These are phyloP conservation scores for Chromobotia macracanthus DNA, from an alignment of 2,797 vertebrate genomes.

Conservation along the genomic window DNA sequence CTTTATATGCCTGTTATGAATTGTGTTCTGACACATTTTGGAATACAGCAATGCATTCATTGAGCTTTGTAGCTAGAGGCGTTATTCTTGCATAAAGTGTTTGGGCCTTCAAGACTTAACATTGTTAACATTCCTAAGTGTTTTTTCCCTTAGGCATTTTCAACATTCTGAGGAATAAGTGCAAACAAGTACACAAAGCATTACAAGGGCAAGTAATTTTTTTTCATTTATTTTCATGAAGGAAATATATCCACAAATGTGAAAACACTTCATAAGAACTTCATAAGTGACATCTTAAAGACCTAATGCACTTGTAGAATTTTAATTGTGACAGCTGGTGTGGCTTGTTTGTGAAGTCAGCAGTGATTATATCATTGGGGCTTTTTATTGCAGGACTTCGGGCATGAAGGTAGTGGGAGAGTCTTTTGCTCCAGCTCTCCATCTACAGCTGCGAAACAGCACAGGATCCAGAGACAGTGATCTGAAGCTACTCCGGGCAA, in stretches of 20 bases:
- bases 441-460: constrained; percentile 86
- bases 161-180: constrained; percentile 83
- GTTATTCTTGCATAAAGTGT: no score
- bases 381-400: constrained; percentile 73
- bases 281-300: background rate
- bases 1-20: no score
- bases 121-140: no score
- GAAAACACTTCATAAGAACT: background rate
- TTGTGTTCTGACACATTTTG: background rate
- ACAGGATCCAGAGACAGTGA: constrained; percentile 86
- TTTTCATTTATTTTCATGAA: constrained; percentile 20
- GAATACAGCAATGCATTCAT: no score
- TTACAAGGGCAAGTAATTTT: constrained; percentile 84
- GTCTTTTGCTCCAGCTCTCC: constrained; percentile 84
- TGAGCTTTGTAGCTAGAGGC: no score
- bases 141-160: constrained; percentile 81
- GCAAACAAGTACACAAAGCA: constrained; percentile 81
- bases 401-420: constrained; percentile 88
- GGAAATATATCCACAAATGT: background rate
- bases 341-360: background rate
- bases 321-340: background rate
- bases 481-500: constrained; percentile 80
- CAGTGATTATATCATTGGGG: background rate
- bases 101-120: background rate
- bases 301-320: background rate